Percentiles rank a stretch among this genome's conserved stretches.
phyloP scores from a whole-genome alignment of 2,113 vertebrate species.

The Pseudorhombus dupliciocellatus region DNA sequence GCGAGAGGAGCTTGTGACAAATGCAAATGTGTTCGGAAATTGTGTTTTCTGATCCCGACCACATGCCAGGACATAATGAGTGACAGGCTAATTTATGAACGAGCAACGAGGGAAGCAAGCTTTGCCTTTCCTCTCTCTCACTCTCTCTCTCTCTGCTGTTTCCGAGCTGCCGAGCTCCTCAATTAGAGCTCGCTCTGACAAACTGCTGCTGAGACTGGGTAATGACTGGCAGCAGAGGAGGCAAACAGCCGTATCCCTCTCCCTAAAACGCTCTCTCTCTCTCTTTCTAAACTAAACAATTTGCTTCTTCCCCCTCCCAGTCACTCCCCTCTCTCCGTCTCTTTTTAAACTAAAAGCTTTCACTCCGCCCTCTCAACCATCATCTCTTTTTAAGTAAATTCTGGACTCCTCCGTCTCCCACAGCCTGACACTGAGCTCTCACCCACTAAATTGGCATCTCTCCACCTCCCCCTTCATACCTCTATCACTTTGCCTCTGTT shows the following conservation, averaged over 20 bases:
- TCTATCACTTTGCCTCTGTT: constrained; percentile 38
- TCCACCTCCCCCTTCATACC: background rate
- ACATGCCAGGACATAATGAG: constrained; percentile 44
- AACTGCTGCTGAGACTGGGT: constrained; percentile 62
- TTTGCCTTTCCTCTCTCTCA: constrained; percentile 5
- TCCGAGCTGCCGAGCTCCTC: constrained; percentile 61
- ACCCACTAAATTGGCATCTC: constrained; percentile 44
- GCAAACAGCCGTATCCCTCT: constrained; percentile 47
- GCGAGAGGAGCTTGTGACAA: constrained; percentile 13
- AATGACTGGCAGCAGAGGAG: constrained; percentile 66
- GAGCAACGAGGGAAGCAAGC: constrained; percentile 29
- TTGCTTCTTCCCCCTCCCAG: constrained; percentile 8
- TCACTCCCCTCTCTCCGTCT: background rate
- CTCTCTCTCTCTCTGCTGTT: constrained; percentile 33
- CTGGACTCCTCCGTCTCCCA: background rate
- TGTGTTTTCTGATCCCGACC: constrained; percentile 37
- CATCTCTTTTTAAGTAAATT: constrained; percentile 34
- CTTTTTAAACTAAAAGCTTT: constrained; percentile 17
- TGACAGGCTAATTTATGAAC: constrained; percentile 65
- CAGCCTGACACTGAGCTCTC: constrained; percentile 33
- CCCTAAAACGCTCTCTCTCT: constrained; percentile 1
- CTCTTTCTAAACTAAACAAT: constrained; percentile 47
- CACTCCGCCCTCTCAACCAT: constrained; percentile 10
- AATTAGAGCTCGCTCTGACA: constrained; percentile 66
- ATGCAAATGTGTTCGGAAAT: constrained; percentile 47